Base-by-base conservation (phyloP, 2,797 vertebrate species). In the Liparis tanakae region DNA sequence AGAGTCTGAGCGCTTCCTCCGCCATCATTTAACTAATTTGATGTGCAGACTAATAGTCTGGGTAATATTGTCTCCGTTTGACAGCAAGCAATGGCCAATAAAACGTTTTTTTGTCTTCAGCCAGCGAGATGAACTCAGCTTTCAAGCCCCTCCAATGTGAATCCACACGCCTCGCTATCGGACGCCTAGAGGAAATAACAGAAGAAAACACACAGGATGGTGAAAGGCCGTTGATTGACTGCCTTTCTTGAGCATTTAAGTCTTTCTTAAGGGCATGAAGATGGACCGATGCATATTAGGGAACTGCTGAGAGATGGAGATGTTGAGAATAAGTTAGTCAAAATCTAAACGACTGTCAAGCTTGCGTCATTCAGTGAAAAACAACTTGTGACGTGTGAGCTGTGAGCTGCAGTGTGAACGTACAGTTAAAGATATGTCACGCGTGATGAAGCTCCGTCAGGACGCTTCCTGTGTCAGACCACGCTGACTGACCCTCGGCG, bases 391-490 rank as follows among this genome's bases (percentile, higher is more conserved):
- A 37, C 56, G 33, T 55, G 14, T 4, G 15, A 7, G 18, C 37
- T 59, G 30, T 60, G 14, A 25, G 10, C 6, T 9, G 37, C 1
- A 12, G 34, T 55, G 54, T 71, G 20, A 55, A 25, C 20, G 20
- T 17, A 12, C 55, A 18, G 41, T 37, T 39, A 44, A 50, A 14
- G 60, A 57, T 37, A 6, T 50, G n/a, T 53, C 44, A 34, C 22
- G 39, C 25, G 2, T 25, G 61, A 70, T 68, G 46, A 56, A 59
- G 70, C n/a, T 20, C 46, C 36, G 62, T 51, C 0, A 41, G 7
- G 33, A 18, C 48, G 14, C 22, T 78, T 87, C 79, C 84, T 82
- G 82, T 51, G 56, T 81, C 55, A 18, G 48, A 55, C 72, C 22
- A 64, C 63, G 70, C 79, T 5, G 34, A 63, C 33, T 64, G 70